phyloP scores from a whole-genome alignment of 2,797 vertebrate genomes.

The Etheostoma perlongum region DNA sequence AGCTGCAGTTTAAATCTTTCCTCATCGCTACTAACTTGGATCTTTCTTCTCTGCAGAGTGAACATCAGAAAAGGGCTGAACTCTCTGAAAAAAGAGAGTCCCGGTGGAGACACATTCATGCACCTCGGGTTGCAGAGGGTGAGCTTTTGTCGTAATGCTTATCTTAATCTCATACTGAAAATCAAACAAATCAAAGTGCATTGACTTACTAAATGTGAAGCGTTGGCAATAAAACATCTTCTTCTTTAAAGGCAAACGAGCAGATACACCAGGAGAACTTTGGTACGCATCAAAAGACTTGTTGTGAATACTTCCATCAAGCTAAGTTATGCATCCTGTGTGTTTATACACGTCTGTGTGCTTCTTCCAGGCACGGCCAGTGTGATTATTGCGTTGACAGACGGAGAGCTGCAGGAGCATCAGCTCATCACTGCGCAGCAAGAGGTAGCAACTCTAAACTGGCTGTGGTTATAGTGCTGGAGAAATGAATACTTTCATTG shows the following conservation, averaged over 20 bases:
- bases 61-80: constrained; percentile 87
- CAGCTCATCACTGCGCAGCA: constrained; percentile 86
- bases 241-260: constrained; percentile 88
- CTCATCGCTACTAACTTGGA: background rate
- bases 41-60: constrained; percentile 77
- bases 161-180: background rate
- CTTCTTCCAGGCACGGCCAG: constrained; percentile 87
- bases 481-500: background rate
- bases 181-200: background rate
- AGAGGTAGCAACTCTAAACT: constrained; percentile 81
- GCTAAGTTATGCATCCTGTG: background rate
- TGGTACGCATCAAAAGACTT: constrained; percentile 74
- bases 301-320: background rate
- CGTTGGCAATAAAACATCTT: constrained; percentile 7
- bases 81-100: constrained; percentile 83
- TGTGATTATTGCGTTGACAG: constrained; percentile 92
- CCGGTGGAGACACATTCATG: constrained; percentile 91
- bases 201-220: background rate
- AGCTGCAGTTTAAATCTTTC: background rate
- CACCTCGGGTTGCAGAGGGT: constrained; percentile 90
- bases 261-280: constrained; percentile 88
- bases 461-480: background rate
- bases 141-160: constrained; percentile 1
- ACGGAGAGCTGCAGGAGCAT: constrained; percentile 88
- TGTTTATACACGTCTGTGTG: constrained; percentile 4